A percentile compares a stretch with the other conserved stretches of the same genome.
Evolutionary conservation across 2,113 vertebrate genomes (phyloP).

Genomic region (Aspidoscelis tigris): DNA sequence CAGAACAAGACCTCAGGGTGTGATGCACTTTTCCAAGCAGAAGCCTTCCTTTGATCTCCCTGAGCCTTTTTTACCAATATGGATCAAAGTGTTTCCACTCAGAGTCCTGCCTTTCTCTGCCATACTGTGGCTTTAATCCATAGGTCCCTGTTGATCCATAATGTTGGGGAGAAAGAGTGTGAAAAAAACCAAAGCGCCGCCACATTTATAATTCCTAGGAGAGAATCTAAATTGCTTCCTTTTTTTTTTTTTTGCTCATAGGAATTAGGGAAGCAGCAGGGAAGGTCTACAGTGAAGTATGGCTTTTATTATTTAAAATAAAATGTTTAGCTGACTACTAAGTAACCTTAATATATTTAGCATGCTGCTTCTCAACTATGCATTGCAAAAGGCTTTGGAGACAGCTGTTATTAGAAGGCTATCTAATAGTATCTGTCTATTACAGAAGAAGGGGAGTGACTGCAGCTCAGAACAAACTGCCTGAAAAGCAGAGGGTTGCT

Average conservation of each 20-base stretch:
- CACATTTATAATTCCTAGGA: neutral
- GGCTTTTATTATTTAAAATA: neutral
- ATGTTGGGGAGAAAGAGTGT: neutral
- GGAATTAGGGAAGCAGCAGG: neutral
- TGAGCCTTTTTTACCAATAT: no score
- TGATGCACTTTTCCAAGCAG: no score
- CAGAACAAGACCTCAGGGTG: no score
- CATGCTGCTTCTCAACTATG: constrained; percentile 44
- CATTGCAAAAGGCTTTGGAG: constrained; percentile 42
- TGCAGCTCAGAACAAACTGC: no score
- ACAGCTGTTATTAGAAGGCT: neutral
- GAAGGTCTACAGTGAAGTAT: neutral
- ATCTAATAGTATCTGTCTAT: constrained; percentile 35
- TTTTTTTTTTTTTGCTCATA: neutral
- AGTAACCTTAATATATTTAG: neutral
- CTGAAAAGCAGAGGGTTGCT: no score
- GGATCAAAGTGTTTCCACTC: no score
- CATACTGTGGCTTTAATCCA: no score
- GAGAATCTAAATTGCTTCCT: neutral
- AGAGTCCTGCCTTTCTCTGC: no score
- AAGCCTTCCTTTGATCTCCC: no score
- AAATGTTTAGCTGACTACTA: neutral
- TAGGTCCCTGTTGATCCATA: neutral
- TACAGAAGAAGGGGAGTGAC: neutral
- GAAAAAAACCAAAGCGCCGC: neutral